A percentile compares a stretch with the other conserved stretches of the same genome.
Evolutionary conservation across 2,113 vertebrate genomes (phyloP).

Genomic region (Vimba vimba): DNA sequence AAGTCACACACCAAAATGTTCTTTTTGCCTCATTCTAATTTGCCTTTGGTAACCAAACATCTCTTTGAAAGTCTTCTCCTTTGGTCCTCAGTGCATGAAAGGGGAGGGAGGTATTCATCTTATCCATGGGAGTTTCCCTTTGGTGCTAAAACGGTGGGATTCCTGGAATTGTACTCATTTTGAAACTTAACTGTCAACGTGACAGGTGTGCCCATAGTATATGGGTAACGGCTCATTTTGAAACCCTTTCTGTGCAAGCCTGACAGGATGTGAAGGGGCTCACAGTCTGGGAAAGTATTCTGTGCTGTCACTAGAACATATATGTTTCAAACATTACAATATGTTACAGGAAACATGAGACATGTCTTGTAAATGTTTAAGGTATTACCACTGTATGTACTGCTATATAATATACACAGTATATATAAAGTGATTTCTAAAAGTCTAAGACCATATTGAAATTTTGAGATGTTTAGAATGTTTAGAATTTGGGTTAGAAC

Average conservation of each 20-base stretch:
- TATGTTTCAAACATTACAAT: constrained; percentile 15
- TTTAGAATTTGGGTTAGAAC: neutral
- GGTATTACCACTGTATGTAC: neutral
- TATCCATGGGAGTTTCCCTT: neutral
- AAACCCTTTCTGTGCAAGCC: constrained; percentile 39
- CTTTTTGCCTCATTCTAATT: no score
- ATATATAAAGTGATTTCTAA: no score
- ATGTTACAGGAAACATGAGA: constrained; percentile 22
- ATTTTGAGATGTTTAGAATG: neutral
- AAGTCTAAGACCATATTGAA: neutral
- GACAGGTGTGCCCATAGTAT: constrained; percentile 47
- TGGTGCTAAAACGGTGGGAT: constrained; percentile 28
- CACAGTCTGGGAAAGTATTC: constrained; percentile 14
- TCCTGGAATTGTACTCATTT: constrained; percentile 53
- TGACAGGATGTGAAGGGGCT: constrained; percentile 32
- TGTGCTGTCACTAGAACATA: constrained; percentile 22
- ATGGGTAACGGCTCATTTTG: constrained; percentile 34
- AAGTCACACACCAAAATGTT: neutral
- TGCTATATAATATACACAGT: no score
- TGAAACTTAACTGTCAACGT: constrained; percentile 47
- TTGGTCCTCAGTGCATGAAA: constrained; percentile 22
- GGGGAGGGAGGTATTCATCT: constrained; percentile 19
- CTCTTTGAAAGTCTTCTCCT: neutral
- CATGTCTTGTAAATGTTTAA: constrained; percentile 11
- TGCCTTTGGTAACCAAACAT: no score